These are phyloP conservation scores for Colinus virginianus DNA, from an alignment of 2,113 vertebrate species.

Conservation along the genomic window DNA sequence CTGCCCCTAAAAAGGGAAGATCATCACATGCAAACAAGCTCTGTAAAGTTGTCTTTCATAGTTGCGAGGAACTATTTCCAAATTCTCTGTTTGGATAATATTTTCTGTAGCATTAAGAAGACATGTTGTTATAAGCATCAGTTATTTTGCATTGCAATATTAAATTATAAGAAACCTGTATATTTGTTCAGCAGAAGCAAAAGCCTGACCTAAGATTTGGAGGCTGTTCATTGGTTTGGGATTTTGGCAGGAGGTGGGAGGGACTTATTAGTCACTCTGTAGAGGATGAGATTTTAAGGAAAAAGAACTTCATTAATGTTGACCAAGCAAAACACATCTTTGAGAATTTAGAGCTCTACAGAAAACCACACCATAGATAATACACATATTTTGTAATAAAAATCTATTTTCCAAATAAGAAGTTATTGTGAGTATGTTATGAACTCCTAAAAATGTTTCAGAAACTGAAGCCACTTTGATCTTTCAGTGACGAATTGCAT, in stretches of 20 bases:
- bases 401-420: slow-evolving; percentile 33
- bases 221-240: not conserved
- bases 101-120: not conserved
- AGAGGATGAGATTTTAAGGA: not conserved
- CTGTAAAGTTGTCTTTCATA: not conserved
- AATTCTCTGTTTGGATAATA: not conserved
- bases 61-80: not conserved
- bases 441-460: slow-evolving; percentile 23
- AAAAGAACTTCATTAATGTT: not conserved
- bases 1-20: not conserved
- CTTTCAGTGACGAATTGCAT: not conserved
- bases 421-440: slow-evolving; percentile 35
- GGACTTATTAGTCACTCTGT: not conserved
- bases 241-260: not conserved
- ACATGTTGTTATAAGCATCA: not conserved
- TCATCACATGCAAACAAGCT: not conserved
- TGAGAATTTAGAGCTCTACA: not conserved
- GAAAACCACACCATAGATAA: slow-evolving; percentile 6
- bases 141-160: not conserved
- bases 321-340: slow-evolving; percentile 26
- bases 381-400: slow-evolving; percentile 2
- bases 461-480: slow-evolving; percentile 8
- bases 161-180: not conserved
- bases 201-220: not conserved
- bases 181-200: not conserved